Percentiles rank a stretch among this genome's conserved stretches.
These are phyloP conservation scores for Aproaerema taeniolella DNA, from an alignment of 2,888 invertebrate species.

Conservation along the genomic window DNA sequence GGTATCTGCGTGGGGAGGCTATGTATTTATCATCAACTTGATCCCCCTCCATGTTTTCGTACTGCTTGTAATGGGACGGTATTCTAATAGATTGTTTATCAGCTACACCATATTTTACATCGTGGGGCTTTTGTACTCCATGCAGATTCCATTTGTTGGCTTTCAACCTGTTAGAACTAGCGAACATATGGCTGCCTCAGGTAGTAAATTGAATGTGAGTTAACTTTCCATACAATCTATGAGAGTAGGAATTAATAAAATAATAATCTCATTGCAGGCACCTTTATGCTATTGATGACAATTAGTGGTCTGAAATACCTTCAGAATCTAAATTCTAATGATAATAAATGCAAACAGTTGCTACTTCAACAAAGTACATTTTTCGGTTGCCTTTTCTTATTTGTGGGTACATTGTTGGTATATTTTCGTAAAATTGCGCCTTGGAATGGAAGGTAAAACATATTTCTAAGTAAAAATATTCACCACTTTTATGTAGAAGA, in stretches of 20 bases:
- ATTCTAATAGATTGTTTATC: conserved; percentile 92
- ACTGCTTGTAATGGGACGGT: conserved; percentile 95
- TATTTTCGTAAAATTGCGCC: conserved; percentile 97
- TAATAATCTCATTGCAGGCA: conserved; percentile 87
- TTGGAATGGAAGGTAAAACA: conserved; percentile 88
- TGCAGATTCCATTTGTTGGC: conserved; percentile 98
- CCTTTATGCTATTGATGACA: conserved; percentile 95
- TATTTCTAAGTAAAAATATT: too few species aligned
- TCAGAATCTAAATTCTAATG: conserved; percentile 90
- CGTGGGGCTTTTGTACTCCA: conserved; percentile 94
- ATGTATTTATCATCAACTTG: conserved; percentile 99
- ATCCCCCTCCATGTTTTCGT: conserved; percentile 98
- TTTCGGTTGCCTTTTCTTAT: conserved; percentile 88
- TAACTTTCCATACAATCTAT: too few species aligned
- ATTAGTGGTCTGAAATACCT: conserved; percentile 91
- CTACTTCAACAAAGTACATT: conserved; percentile 86
- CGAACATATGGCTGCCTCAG: conserved; percentile 99
- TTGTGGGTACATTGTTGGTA: conserved; percentile 92
- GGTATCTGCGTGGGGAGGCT: conserved; percentile 99
- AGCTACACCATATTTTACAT: conserved; percentile 99
- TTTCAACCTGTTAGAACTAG: conserved; percentile 99
- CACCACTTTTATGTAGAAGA: too few species aligned
- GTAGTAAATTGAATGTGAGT: too few species aligned
- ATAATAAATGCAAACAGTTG: conserved; percentile 93
- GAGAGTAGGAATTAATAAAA: too few species aligned